phyloP scores from a whole-genome alignment of 2,888 invertebrate species.

The Drosophila ustulata region DNA sequence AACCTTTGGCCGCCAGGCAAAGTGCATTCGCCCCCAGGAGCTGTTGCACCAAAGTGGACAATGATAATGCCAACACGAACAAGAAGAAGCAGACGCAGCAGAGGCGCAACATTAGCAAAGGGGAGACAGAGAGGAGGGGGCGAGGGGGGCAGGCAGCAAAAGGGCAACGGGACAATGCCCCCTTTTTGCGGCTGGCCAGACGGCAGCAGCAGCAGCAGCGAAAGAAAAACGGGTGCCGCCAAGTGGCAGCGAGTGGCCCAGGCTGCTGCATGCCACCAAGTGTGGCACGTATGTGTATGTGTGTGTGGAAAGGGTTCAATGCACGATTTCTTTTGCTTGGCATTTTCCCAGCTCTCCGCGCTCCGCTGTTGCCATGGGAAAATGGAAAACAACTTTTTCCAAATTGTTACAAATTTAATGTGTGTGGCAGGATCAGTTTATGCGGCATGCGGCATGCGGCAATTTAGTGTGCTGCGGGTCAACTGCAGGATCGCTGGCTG shows the following conservation, averaged over 20 bases:
- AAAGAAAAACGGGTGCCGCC: constrained; percentile 45
- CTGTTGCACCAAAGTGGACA: constrained; percentile 34
- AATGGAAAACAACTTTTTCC: constrained; percentile 40
- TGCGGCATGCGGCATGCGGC: constrained; percentile 14
- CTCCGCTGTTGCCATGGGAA: constrained; percentile 61
- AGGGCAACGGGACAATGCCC: constrained; percentile 59
- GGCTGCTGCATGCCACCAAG: constrained; percentile 22
- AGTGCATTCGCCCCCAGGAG: constrained; percentile 77
- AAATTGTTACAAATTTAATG: constrained; percentile 38
- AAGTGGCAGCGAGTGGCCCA: constrained; percentile 14
- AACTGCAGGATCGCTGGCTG: constrained; percentile 49
- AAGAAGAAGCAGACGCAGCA: constrained; percentile 13
- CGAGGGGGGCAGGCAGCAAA: neutral
- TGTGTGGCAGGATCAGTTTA: constrained; percentile 54
- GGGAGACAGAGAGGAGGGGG: neutral
- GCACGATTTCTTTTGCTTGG: constrained; percentile 70
- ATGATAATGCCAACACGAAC: constrained; percentile 56
- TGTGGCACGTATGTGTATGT: constrained; percentile 14
- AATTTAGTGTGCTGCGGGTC: constrained; percentile 65
- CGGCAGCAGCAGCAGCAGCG: constrained; percentile 35
- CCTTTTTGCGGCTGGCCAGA: constrained; percentile 31
- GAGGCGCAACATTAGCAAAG: constrained; percentile 58
- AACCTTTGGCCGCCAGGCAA: constrained; percentile 64
- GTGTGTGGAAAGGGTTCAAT: constrained; percentile 72
- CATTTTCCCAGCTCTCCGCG: constrained; percentile 17